Evolutionary conservation across 2,888 invertebrate species (phyloP).

Genomic region (Calliphora vomitoria): DNA sequence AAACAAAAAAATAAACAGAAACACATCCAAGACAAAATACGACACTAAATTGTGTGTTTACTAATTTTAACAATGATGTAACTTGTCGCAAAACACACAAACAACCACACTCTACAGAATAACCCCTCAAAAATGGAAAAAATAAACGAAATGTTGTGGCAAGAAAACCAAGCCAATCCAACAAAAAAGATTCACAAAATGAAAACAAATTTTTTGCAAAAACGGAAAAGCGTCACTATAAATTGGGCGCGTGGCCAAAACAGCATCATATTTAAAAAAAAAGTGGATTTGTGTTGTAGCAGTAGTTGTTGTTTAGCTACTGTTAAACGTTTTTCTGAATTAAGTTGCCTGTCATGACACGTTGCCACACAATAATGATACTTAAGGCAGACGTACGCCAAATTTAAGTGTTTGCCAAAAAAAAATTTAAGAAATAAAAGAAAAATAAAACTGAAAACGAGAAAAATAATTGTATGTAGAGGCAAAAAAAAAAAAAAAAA

Average conservation of each 20-base stretch:
- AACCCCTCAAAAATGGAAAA: conserved; percentile 4
- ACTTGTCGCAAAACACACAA: conserved; percentile 77
- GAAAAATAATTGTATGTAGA: conserved; percentile 41
- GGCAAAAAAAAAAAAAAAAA: conserved; percentile 55
- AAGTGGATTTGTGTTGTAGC: conserved; percentile 35
- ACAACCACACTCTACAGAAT: conserved; percentile 47
- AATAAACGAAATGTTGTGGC: conserved; percentile 54
- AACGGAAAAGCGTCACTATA: conserved; percentile 73
- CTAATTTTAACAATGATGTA: conserved; percentile 84
- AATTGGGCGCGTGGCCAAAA: conserved; percentile 80
- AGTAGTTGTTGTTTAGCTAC: conserved; percentile 53
- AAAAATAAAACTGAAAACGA: conserved; percentile 26
- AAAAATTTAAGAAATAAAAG: conserved; percentile 48
- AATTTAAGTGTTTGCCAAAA: conserved; percentile 80
- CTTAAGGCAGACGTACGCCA: conserved; percentile 80
- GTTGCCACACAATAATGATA: conserved; percentile 71
- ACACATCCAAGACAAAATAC: conserved; percentile 56
- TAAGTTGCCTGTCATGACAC: conserved; percentile 77
- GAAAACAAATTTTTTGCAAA: conserved; percentile 65
- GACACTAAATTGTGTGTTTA: conserved; percentile 75
- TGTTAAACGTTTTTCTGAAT: conserved; percentile 81
- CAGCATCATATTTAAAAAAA: conserved; percentile 62
- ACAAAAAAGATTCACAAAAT: conserved; percentile 42
- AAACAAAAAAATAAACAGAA: conserved; percentile 23
- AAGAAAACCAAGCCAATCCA: conserved; percentile 51